Conservation (phyloP, 2,888 invertebrate species). For the Chrysolina americana region DNA sequence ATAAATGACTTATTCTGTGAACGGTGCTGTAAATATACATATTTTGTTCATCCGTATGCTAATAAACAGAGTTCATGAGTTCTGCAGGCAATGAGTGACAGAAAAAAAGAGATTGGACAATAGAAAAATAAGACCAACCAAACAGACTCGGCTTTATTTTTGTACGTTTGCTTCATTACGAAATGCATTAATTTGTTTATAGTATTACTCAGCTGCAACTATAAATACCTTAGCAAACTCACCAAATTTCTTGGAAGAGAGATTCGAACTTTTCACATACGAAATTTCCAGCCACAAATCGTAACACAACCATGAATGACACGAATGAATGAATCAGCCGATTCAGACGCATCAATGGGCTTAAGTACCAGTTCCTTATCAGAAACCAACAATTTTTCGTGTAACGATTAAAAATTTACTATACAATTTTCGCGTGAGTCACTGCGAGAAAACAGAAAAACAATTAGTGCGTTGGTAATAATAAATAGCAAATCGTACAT, state of each 20-base stretch:
- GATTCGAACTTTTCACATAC: not conserved
- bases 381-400: not conserved
- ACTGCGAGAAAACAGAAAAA: too few species aligned
- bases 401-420: not conserved
- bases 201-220: not conserved
- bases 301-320: not conserved
- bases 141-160: too few species aligned
- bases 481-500: too few species aligned
- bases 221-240: conserved; percentile 7
- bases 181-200: conserved; percentile 2
- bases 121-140: too few species aligned
- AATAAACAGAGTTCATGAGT: too few species aligned
- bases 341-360: not conserved
- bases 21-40: too few species aligned
- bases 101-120: too few species aligned
- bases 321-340: conserved; percentile 3
- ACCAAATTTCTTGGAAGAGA: not conserved
- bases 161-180: not conserved
- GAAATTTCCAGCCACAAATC: conserved; percentile 1
- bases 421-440: not conserved
- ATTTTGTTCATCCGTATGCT: too few species aligned
- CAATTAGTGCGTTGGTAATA: too few species aligned
- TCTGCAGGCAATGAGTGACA: too few species aligned
- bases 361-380: conserved; percentile 2
- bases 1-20: too few species aligned